phyloP scores from a whole-genome alignment of 1,140 invertebrate genomes.

The Propsilocerus akamusi region DNA sequence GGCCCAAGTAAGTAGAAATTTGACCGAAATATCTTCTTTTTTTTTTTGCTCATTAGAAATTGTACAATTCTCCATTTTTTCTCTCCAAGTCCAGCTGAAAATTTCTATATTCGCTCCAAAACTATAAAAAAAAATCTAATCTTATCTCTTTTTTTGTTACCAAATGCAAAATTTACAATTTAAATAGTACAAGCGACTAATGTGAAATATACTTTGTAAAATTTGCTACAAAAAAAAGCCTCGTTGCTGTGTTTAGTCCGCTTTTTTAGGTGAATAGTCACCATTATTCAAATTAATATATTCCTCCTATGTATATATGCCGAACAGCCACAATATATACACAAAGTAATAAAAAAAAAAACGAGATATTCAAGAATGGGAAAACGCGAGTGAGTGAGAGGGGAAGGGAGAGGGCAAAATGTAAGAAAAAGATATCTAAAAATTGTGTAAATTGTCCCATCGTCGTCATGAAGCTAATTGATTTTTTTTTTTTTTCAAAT shows the following conservation, averaged over 20 bases:
- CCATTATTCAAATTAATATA: neutral
- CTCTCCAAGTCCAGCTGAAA: neutral
- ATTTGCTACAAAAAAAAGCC: neutral
- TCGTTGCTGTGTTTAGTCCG: no score
- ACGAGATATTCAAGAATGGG: neutral
- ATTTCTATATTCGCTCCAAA: neutral
- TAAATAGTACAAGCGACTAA: neutral
- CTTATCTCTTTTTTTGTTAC: conserved; percentile 1
- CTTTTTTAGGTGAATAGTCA: conserved; percentile 1
- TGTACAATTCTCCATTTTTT: neutral
- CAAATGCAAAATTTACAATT: neutral
- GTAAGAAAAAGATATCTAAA: neutral
- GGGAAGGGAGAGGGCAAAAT: neutral
- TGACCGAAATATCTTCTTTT: neutral
- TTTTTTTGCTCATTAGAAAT: no score
- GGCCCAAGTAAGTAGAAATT: neutral
- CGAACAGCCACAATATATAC: neutral
- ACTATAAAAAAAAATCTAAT: neutral
- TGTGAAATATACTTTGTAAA: neutral
- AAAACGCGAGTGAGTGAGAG: neutral
- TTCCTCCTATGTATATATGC: neutral
- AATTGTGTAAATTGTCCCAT: no score
- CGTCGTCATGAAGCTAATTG: no score
- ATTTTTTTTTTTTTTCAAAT: neutral
- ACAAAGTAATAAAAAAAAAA: neutral